A percentile compares a stretch with the other conserved stretches of the same genome.
Evolutionary conservation across 23 tunicate species (phyloP).

Genomic region (Trididemnum miniatum): DNA sequence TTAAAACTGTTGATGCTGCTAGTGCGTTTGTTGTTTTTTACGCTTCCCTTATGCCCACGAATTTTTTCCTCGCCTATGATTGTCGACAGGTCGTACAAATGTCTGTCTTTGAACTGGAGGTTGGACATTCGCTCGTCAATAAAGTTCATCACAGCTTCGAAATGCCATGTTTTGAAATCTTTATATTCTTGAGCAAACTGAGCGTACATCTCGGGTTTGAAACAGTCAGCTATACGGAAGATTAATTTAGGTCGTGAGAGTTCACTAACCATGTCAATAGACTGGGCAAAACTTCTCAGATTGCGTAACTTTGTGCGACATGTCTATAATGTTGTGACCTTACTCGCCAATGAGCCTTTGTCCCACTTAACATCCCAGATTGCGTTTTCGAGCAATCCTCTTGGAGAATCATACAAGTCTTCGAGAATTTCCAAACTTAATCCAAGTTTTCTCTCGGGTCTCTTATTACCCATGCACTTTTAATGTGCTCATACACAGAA

Average conservation of each 20-base stretch:
- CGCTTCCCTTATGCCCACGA: too few species aligned
- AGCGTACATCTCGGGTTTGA: not conserved
- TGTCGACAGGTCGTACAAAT: not conserved
- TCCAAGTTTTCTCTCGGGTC: not conserved
- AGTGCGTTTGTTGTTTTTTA: too few species aligned
- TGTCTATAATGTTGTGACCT: not conserved
- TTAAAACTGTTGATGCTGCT: too few species aligned
- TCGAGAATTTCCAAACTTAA: not conserved
- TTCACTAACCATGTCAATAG: not conserved
- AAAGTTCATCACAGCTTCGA: not conserved
- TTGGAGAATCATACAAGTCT: not conserved
- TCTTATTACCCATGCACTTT: not conserved
- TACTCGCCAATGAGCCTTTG: not conserved
- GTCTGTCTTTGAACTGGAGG: not conserved
- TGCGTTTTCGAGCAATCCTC: not conserved
- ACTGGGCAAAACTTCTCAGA: not conserved
- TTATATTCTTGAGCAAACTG: not conserved
- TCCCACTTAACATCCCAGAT: slow-evolving; percentile 1
- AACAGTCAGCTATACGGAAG: not conserved
- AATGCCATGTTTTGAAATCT: not conserved
- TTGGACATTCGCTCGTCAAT: slow-evolving; percentile 1
- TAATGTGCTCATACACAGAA: slow-evolving; percentile 3
- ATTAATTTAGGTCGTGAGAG: not conserved
- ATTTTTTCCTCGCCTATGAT: not conserved
- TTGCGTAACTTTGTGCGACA: not conserved